Base-by-base conservation (phyloP, 1,140 invertebrate genomes). In the Lycorma delicatula region DNA sequence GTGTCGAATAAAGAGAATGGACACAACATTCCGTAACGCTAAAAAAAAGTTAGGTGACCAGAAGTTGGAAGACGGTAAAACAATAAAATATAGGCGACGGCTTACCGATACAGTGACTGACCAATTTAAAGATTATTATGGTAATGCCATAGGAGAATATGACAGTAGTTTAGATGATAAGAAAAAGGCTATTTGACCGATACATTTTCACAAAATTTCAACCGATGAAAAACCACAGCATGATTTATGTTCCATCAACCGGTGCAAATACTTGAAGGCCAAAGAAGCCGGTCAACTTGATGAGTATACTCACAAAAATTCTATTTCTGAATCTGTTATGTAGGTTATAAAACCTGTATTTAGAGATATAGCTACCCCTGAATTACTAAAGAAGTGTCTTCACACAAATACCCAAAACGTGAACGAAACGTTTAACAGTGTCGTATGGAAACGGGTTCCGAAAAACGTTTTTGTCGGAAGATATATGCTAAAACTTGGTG, bases 231-330 rank as follows among this genome's bases (percentile, higher is more conserved):
- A 28, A 18, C 46, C 55, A 20, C 11, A 63, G 3, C 60, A 61
- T 47, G 31, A n/a, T 7, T 55, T 56, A 63, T 70, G 68, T 52
- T 63, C 65, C 9, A 34, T 23, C 22, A 67, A 64, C 13, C 58
- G 31, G 50, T 62, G 66, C 29, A 62, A 57, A 2, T 71, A 65
- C 67, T 70, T 67, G 44, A 54, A 59, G 28, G 71, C 60, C 61
- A 62, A 64, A 22, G 62, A 62, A 63, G 64, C 62, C 41, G 27
- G n/a, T 22, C 59, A 54, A 20, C 54, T 50, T 28, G 51, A 57
- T 27, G 50, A 51, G 31, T 27, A 22, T 5, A 58, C 52, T 44
- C 13, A 36, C 16, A 28, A 58, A 31, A 31, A 52, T 5, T 9
- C 18, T 22, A 7, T 29, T 3, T 16, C 50, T 9, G 13, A 3